Conservation (phyloP, 2,797 vertebrate species). For the Tragelaphus oryx region DNA sequence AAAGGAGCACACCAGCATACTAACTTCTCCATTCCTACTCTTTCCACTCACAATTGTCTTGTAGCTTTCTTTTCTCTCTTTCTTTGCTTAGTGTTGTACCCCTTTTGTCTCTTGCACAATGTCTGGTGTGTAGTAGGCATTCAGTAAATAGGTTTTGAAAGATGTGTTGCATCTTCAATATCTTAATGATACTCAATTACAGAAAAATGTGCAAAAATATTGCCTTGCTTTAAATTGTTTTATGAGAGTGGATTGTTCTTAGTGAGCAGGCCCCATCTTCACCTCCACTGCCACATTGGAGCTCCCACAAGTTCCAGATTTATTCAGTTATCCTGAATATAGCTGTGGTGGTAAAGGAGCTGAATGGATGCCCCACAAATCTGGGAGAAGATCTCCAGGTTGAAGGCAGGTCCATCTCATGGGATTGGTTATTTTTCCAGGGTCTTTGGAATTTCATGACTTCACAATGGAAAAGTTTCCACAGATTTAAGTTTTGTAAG, state of each 20-base stretch:
- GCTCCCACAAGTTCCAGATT: neutral
- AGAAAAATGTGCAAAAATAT: neutral
- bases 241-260: neutral
- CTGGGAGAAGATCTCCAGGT: neutral
- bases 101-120: neutral
- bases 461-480: neutral
- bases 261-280: neutral
- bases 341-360: neutral
- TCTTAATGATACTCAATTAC: neutral
- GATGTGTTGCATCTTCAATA: neutral
- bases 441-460: neutral
- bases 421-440: neutral
- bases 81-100: neutral
- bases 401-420: neutral
- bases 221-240: conserved; percentile 23
- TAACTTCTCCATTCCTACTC: neutral
- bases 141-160: conserved; percentile 22
- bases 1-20: neutral
- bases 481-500: neutral
- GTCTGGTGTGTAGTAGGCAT: neutral
- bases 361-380: neutral
- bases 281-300: neutral
- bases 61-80: neutral
- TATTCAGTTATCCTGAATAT: neutral
- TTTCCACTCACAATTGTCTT: neutral